Evolutionary conservation across 1,140 invertebrate species (phyloP), one percentile per base, ranked within the genome.

Genomic region (Cataglyphis hispanica): DNA sequence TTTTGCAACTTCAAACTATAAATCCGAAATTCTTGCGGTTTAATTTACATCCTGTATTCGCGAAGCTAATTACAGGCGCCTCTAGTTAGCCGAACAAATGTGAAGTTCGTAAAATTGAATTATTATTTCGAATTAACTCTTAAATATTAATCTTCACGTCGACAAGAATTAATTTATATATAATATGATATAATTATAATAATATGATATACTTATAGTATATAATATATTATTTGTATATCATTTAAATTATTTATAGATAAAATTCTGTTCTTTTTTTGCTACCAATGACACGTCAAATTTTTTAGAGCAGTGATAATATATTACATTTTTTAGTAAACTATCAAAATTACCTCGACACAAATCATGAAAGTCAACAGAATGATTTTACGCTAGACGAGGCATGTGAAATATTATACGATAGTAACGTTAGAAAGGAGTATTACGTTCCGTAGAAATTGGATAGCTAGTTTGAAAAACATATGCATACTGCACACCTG

Each of bases 341-440:
- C 69, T 72, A 31, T 25, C 53, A 50, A 19, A 50, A 27, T 31
- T 70, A 5, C n/a, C 22, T 43, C 43, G n/a, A 83, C 43, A 40
- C 34, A 37, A 25, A 60, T 83, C 66, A 13, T 27, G 13, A 83
- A 61, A 74, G 53, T 60, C 56, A 10, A 13, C 37, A 2, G 25
- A 43, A 25, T 56, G 34, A 81, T 72, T 19, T 60, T 22, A 50
- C 43, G 8, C 43, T 31, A 25, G 56, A 81, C 74, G 87, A 77
- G 53, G 64, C 69, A 76, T 25, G 46, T 66, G 88, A 77, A 89
- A 89, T 66, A 34, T 83, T 89, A 89, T 86, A 89, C 72, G 70
- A 46, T 40, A 72, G 87, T 77, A 84, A 89, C 84, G 72, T 86
- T 86, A 89, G 84, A 58, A 83, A 77, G 56, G 10, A 58, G 84